These are phyloP conservation scores for Bos taurus DNA, from an alignment of 2,113 vertebrate species.

Conservation along the genomic window DNA sequence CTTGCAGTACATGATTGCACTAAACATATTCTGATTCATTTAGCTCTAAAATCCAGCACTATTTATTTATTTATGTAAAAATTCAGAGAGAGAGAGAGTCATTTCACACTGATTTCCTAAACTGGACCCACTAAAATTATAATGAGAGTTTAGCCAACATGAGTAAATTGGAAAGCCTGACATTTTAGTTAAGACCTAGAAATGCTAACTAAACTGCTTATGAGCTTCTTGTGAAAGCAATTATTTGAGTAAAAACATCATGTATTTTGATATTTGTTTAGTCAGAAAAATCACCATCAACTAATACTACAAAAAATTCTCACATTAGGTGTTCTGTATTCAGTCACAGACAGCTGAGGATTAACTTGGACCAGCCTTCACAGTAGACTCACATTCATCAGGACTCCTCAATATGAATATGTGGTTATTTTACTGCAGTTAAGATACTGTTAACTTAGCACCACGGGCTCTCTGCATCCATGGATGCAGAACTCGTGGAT, in stretches of 20 bases:
- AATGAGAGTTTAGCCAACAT: not conserved
- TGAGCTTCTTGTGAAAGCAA: not conserved
- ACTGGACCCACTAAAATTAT: not conserved
- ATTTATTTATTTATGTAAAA: not conserved
- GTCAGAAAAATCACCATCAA: not conserved
- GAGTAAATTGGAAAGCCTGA: not conserved
- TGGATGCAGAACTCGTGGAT: not conserved
- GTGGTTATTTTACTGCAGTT: not conserved
- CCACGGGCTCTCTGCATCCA: rapidly evolving
- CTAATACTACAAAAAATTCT: not conserved
- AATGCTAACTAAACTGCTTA: not conserved
- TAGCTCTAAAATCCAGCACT: not conserved
- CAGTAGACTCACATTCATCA: not conserved
- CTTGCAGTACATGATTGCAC: not conserved
- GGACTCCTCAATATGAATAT: not conserved
- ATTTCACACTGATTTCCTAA: not conserved
- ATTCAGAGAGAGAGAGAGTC: not conserved
- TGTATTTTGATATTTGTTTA: not conserved
- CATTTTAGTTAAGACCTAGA: not conserved
- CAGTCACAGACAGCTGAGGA: not conserved
- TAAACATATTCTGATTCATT: not conserved
- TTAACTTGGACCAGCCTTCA: not conserved
- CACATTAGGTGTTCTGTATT: not conserved
- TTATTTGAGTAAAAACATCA: not conserved
- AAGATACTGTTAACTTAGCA: not conserved